phyloP scores from a whole-genome alignment of 2,113 vertebrate species.

The Nothoprocta perdicaria region DNA sequence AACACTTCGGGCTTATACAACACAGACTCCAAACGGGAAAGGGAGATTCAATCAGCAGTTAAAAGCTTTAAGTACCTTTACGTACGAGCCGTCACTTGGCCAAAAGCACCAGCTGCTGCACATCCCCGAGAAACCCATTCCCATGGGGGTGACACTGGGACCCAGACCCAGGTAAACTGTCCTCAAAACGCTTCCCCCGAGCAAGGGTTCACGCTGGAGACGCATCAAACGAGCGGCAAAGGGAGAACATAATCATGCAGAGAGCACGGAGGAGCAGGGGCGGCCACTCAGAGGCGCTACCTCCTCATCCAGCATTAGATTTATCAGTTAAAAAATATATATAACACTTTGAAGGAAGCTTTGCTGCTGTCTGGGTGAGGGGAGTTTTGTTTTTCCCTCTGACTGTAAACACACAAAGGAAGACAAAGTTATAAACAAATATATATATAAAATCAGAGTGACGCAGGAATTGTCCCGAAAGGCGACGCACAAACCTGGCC shows the following conservation, averaged over 20 bases:
- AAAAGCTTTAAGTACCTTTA: not conserved
- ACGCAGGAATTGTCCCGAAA: not conserved
- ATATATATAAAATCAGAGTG: not conserved
- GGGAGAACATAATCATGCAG: not conserved
- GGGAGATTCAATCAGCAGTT: not conserved
- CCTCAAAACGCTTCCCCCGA: not conserved
- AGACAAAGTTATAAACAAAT: not conserved
- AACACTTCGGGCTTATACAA: fast-evolving
- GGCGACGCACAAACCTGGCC: not conserved
- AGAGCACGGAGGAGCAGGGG: not conserved
- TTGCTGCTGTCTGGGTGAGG: not conserved
- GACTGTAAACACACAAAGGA: not conserved
- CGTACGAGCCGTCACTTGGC: not conserved
- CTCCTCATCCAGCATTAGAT: not conserved
- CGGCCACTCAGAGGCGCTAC: not conserved
- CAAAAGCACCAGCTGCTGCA: not conserved
- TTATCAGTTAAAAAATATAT: not conserved
- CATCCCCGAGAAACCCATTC: not conserved
- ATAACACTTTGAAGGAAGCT: not conserved
- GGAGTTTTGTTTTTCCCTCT: not conserved
- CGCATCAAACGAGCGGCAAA: not conserved
- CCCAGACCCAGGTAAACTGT: not conserved
- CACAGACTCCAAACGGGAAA: not conserved
- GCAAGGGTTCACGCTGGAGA: not conserved
- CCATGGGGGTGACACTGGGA: too few species aligned